phyloP scores from a whole-genome alignment of 2,888 invertebrate species.

The Rhagonycha fulva region DNA sequence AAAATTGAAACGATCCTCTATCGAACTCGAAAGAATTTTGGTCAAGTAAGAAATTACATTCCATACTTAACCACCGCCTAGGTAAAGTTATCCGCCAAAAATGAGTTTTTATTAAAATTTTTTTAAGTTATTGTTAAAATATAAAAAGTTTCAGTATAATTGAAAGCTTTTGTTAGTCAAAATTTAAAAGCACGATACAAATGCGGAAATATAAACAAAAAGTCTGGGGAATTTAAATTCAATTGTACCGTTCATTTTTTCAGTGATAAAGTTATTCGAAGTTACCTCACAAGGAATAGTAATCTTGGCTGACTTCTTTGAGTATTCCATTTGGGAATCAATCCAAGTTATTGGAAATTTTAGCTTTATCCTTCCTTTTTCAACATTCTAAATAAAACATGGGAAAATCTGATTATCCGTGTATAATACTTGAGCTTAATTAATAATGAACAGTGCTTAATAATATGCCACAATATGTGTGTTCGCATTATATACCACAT shows the following conservation, averaged over 20 bases:
- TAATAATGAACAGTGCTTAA: not conserved
- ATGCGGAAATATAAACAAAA: slow-evolving; percentile 2
- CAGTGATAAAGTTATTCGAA: slow-evolving; percentile 4
- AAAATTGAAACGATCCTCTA: slow-evolving; percentile 24
- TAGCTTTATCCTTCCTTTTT: slow-evolving; percentile 4
- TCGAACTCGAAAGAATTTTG: slow-evolving; percentile 13
- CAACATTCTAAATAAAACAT: not conserved
- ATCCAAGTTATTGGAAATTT: slow-evolving; percentile 15
- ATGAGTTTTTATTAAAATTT: not conserved
- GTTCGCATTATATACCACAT: no score
- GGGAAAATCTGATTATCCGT: not conserved
- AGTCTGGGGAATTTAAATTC: slow-evolving; percentile 2
- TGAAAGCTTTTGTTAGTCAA: not conserved
- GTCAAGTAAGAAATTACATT: slow-evolving; percentile 10
- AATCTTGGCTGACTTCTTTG: slow-evolving; percentile 14
- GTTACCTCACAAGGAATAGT: slow-evolving; percentile 9
- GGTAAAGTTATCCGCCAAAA: not conserved
- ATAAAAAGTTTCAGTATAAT: not conserved
- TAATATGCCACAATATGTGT: no score
- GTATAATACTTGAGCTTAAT: not conserved
- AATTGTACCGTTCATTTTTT: slow-evolving; percentile 17
- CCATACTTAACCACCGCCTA: not conserved
- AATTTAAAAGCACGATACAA: not conserved
- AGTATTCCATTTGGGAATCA: slow-evolving; percentile 18
- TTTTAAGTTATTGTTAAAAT: not conserved